Evolutionary conservation across 2,797 vertebrate species (phyloP).

Genomic region (Danio aesculapii): DNA sequence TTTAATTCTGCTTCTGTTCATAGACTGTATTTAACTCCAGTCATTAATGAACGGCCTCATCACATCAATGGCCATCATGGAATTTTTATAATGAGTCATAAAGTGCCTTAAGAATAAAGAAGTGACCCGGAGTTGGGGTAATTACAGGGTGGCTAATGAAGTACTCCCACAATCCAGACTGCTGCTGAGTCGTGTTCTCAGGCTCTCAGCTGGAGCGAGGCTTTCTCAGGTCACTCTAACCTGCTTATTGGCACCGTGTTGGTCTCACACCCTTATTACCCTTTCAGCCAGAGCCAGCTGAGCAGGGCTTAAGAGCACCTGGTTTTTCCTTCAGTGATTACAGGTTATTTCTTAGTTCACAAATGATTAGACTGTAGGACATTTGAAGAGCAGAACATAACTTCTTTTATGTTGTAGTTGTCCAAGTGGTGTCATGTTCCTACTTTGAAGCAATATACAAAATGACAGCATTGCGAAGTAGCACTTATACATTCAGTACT

Average conservation of each 20-base stretch:
- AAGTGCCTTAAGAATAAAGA: constrained; percentile 53
- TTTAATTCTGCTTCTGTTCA: constrained; percentile 18
- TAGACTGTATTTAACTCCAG: constrained; percentile 37
- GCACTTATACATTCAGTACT: background rate
- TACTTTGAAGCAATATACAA: background rate
- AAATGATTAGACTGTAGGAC: background rate
- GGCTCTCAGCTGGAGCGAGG: constrained; percentile 61
- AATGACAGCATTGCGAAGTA: background rate
- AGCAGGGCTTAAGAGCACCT: constrained; percentile 3
- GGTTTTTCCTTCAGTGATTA: constrained; percentile 27
- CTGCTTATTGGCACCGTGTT: constrained; percentile 63
- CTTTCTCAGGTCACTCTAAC: constrained; percentile 72
- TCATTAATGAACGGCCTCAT: constrained; percentile 31
- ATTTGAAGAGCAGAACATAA: constrained; percentile 12
- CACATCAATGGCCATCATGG: constrained; percentile 66
- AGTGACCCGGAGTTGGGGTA: constrained; percentile 58
- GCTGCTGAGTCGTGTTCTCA: constrained; percentile 50
- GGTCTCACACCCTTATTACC: constrained; percentile 40
- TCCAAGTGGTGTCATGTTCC: background rate
- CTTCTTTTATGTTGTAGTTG: background rate
- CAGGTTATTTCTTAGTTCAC: constrained; percentile 18
- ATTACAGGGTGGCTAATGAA: constrained; percentile 65
- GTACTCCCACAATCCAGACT: constrained; percentile 67
- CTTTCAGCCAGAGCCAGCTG: constrained; percentile 22
- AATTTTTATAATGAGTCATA: constrained; percentile 72